phyloP scores from a whole-genome alignment of 1,140 invertebrate genomes.

The Luehdorfia chinensis region DNA sequence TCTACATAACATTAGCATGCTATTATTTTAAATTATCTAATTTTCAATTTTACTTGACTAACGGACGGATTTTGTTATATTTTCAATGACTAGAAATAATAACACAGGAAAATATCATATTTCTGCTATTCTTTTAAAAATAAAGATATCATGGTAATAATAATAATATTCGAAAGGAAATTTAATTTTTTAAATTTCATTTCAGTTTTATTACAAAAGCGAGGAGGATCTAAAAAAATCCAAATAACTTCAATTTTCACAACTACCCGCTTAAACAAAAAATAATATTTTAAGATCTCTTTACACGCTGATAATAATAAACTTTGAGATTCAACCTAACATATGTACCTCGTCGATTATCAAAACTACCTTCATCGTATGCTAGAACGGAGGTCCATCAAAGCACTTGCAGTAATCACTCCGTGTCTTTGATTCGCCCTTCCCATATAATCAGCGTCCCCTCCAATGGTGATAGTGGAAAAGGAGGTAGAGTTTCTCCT shows the following conservation, averaged over 20 bases:
- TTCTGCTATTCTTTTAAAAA: no score
- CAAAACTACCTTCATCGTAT: constrained; percentile 47
- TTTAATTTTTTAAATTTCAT: no score
- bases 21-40: no score
- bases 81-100: constrained; percentile 6
- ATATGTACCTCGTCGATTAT: neutral
- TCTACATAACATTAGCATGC: no score
- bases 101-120: neutral
- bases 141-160: no score
- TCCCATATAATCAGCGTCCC: constrained; percentile 38
- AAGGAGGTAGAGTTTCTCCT: constrained; percentile 63
- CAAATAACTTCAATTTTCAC: neutral
- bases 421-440: constrained; percentile 47
- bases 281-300: neutral
- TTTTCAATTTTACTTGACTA: no score
- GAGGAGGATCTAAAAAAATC: no score
- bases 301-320: neutral
- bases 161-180: no score
- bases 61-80: neutral
- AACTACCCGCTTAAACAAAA: neutral
- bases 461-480: constrained; percentile 57
- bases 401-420: constrained; percentile 67
- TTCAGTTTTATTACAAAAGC: no score
- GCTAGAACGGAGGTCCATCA: constrained; percentile 68
- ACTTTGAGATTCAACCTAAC: constrained; percentile 1